Base-by-base conservation (phyloP, 2,888 invertebrate species). In the Nemapogon koenigi region DNA sequence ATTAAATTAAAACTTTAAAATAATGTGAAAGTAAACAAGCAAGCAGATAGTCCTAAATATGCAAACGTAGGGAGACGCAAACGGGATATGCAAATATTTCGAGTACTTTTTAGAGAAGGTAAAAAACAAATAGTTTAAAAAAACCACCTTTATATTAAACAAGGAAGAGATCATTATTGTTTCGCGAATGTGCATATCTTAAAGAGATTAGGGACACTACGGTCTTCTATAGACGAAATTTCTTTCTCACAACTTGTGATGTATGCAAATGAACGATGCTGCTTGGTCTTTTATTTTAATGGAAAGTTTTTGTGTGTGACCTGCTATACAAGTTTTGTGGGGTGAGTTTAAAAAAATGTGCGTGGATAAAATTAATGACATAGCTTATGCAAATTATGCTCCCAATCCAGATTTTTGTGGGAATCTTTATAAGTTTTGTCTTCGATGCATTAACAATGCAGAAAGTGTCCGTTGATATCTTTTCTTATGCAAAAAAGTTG, bases 231-330 rank as follows among this genome's bases (percentile, higher is more conserved):
- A 69, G 67, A 40, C 55, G 59, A 42, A n/a, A 59, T 60, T 49
- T 60, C 51, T 57, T 76, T 76, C 72, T 70, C 76, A 75, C 68
- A 70, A 35, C 37, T 37, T 16, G 53, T 60, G 58, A 53, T 51
- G 60, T 71, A 75, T 78, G 78, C 71, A 76, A 73, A 76, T 76
- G 47, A 45, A 42, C 51, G 55, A 65, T 64, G 56, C 59, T 61
- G 59, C 62, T 62, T 67, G 67, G 73, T 78, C 78, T 72, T 78
- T 78, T 78, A 76, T 78, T 78, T 78, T 78, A 78, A 78, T 75
- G 55, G 59, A 65, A 67, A 71, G 31, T 72, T 59, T 67, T 66
- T 78, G n/a, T 78, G 72, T 76, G 61, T 61, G 63, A 59, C 57
- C 59, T 60, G n/a, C 68, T 55, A 59, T 72, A 62, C 57, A 62